Percentiles rank a stretch among this genome's conserved stretches.
Evolutionary conservation across 1,140 invertebrate species (phyloP).

Genomic region (Periplaneta americana): DNA sequence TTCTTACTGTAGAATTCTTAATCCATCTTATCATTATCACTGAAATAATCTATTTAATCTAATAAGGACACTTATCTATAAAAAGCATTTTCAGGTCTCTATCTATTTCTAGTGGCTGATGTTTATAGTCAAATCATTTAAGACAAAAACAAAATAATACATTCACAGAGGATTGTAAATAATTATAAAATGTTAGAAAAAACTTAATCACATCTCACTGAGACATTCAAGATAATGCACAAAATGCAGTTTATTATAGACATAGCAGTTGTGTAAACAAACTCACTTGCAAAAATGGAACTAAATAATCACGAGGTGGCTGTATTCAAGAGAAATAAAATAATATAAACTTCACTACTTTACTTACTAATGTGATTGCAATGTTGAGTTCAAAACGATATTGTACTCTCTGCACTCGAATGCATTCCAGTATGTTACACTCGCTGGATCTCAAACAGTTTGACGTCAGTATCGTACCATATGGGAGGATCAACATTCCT

Average conservation of each 20-base stretch:
- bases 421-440: constrained; percentile 50
- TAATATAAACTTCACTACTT: neutral
- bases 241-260: neutral
- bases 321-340: neutral
- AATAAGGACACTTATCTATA: too few relatives aligned
- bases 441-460: constrained; percentile 95
- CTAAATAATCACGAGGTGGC: neutral
- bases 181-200: too few relatives aligned
- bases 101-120: too few relatives aligned
- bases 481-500: constrained; percentile 98
- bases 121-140: too few relatives aligned
- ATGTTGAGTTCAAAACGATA: neutral
- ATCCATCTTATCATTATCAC: too few relatives aligned
- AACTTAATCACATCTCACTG: too few relatives aligned
- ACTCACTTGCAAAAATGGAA: neutral
- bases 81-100: too few relatives aligned
- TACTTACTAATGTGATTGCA: neutral
- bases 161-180: too few relatives aligned
- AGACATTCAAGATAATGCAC: neutral
- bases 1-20: too few relatives aligned
- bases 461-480: constrained; percentile 99
- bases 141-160: too few relatives aligned
- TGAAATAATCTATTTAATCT: too few relatives aligned
- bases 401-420: neutral
- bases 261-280: neutral